phyloP scores from a whole-genome alignment of 2,113 vertebrate species.

The Mormyrus iriodes region DNA sequence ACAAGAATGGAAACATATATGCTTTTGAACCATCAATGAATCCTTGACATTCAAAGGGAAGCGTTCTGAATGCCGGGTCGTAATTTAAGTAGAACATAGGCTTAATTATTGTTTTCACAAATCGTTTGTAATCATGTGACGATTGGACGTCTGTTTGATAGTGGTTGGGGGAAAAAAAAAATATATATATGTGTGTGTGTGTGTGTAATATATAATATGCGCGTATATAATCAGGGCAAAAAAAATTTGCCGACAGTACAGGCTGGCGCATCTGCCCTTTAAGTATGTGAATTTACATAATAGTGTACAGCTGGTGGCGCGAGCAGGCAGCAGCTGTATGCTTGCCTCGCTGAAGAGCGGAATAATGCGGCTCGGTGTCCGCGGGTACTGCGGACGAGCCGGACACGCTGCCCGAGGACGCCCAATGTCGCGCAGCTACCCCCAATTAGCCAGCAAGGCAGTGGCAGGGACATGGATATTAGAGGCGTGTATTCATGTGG shows the following conservation, averaged over 20 bases:
- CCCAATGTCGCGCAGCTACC: not conserved
- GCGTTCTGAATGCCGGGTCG: not conserved
- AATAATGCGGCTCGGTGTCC: not conserved
- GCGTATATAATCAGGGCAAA: not conserved
- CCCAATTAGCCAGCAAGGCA: not conserved
- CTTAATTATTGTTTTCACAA: not conserved
- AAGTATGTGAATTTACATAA: slow-evolving; percentile 8
- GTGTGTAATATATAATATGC: no score
- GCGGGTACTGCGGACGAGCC: not conserved
- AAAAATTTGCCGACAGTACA: not conserved
- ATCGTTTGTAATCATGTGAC: not conserved
- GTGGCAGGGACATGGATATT: not conserved
- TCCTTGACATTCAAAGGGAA: not conserved
- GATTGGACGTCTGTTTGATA: no score
- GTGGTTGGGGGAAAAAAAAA: no score
- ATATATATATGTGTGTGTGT: no score
- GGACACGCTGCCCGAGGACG: not conserved
- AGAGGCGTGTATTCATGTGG: not conserved
- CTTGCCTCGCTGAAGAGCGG: not conserved
- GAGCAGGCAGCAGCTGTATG: not conserved
- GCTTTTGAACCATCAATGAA: not conserved
- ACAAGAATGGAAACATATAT: not conserved
- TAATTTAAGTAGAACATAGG: not conserved
- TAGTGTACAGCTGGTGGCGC: not conserved
- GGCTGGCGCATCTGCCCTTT: not conserved